phyloP scores from a whole-genome alignment of 2,797 vertebrate genomes.

The Sphenopsis melanotis region DNA sequence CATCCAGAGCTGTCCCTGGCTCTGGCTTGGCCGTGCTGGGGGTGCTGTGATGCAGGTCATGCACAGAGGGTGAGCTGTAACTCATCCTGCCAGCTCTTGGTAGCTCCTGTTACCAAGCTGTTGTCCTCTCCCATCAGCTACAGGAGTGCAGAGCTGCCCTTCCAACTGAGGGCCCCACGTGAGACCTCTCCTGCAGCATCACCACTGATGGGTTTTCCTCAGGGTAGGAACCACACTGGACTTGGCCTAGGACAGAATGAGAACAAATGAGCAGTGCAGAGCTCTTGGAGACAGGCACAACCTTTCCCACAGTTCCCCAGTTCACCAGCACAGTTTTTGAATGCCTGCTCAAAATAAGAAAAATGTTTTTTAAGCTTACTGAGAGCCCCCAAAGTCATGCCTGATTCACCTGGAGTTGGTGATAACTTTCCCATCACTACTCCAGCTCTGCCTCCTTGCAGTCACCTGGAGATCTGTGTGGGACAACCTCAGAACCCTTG shows the following conservation, averaged over 20 bases:
- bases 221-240: neutral
- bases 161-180: neutral
- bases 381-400: neutral
- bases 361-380: neutral
- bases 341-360: neutral
- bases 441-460: neutral
- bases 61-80: slow-evolving; percentile 56
- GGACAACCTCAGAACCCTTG: neutral
- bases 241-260: slow-evolving; percentile 1
- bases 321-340: neutral
- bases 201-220: neutral
- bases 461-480: neutral
- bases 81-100: slow-evolving; percentile 57
- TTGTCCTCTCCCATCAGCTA: slow-evolving; percentile 15
- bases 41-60: slow-evolving; percentile 44
- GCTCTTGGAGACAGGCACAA: neutral
- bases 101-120: neutral
- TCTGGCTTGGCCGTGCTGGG: slow-evolving; percentile 5
- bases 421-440: neutral
- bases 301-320: neutral
- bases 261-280: neutral
- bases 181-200: neutral
- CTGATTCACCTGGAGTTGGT: neutral
- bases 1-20: slow-evolving; percentile 49
- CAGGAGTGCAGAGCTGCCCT: neutral